Percentiles rank a stretch among this genome's conserved stretches.
These are phyloP conservation scores for Leucozona laternaria DNA, from an alignment of 2,888 invertebrate species.

Conservation along the genomic window DNA sequence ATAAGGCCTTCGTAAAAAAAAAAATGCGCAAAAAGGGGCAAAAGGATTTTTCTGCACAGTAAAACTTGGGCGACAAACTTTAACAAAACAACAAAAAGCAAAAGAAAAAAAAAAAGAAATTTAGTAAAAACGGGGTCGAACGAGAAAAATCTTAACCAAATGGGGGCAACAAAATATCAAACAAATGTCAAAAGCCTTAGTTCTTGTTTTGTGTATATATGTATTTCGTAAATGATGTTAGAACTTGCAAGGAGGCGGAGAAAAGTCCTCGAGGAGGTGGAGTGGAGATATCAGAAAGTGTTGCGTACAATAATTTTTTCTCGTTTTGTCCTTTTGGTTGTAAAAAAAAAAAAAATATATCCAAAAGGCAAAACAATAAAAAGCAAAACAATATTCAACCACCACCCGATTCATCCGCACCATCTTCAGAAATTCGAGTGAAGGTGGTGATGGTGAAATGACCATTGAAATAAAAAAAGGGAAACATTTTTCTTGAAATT, in stretches of 20 bases:
- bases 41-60: constrained; percentile 56
- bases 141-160: constrained; percentile 59
- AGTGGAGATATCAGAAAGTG: constrained; percentile 58
- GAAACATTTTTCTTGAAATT: constrained; percentile 49
- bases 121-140: constrained; percentile 4
- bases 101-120: background rate
- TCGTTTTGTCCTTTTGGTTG: constrained; percentile 36
- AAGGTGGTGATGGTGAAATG: constrained; percentile 22
- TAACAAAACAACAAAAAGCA: constrained; percentile 18
- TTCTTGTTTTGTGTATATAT: constrained; percentile 36
- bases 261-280: background rate
- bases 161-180: constrained; percentile 68
- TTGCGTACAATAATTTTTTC: constrained; percentile 63
- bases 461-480: constrained; percentile 55
- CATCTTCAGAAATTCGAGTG: background rate
- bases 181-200: constrained; percentile 61
- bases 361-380: constrained; percentile 73
- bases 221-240: constrained; percentile 46
- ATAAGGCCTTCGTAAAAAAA: constrained; percentile 27
- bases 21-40: constrained; percentile 47
- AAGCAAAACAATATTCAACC: constrained; percentile 50
- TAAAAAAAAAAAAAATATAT: constrained; percentile 64
- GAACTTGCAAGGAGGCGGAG: background rate
- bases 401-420: background rate
- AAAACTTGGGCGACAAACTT: constrained; percentile 54